Evolutionary conservation across 2,888 invertebrate genomes (phyloP).

Genomic region (Listrodromus nycthemerus): DNA sequence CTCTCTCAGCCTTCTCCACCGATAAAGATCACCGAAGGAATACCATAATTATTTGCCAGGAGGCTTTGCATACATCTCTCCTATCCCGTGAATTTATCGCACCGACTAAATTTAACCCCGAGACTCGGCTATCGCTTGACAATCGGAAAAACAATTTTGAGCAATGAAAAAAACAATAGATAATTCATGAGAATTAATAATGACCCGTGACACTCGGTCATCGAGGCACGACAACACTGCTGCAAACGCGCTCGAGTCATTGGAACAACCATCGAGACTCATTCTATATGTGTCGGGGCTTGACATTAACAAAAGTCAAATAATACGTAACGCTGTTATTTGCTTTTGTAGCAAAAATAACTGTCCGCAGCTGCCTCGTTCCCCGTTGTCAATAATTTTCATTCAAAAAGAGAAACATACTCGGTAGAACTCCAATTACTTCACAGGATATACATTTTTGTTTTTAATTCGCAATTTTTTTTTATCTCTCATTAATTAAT

Average conservation of each 20-base stretch:
- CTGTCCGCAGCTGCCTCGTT: conserved; percentile 40
- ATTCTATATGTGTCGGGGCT: conserved; percentile 29
- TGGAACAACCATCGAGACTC: conserved; percentile 16
- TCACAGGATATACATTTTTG: too few species aligned
- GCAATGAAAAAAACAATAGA: background rate
- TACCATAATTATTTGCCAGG: conserved; percentile 37
- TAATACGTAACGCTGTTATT: conserved; percentile 13
- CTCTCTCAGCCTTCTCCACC: conserved; percentile 11
- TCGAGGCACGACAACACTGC: background rate
- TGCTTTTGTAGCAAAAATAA: conserved; percentile 2
- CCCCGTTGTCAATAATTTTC: background rate
- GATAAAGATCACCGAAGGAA: conserved; percentile 42
- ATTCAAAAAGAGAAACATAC: too few species aligned
- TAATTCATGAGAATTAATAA: background rate
- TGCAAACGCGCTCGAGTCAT: background rate
- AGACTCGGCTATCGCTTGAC: background rate
- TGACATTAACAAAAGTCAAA: conserved; percentile 19
- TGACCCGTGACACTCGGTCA: background rate
- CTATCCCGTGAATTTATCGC: background rate
- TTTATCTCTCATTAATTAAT: too few species aligned
- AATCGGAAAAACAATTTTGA: background rate
- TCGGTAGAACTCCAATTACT: too few species aligned
- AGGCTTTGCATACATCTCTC: conserved; percentile 21
- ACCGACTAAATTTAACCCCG: background rate
- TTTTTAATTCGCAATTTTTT: too few species aligned